Percentiles rank a stretch among this genome's conserved stretches.
Conservation (phyloP, 2,888 invertebrate species). For the Dasysyrphus albostriatus region DNA sequence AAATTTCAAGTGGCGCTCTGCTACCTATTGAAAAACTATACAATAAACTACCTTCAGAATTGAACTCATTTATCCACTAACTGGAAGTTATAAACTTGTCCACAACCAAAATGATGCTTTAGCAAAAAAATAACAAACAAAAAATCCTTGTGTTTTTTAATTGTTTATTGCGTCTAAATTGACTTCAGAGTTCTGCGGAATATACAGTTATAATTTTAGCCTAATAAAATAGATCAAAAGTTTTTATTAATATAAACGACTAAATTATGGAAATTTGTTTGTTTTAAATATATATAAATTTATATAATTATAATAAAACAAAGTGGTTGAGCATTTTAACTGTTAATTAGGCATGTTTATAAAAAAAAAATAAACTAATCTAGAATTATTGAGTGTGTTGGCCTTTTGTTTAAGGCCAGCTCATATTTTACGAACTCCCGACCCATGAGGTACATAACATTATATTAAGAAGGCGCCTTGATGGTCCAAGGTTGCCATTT, state of each 20-base stretch:
- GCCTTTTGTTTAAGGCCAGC: neutral
- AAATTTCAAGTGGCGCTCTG: too few species aligned
- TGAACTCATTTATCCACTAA: too few species aligned
- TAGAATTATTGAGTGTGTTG: neutral
- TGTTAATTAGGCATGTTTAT: neutral
- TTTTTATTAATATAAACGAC: slow-evolving; percentile 3
- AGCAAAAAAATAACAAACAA: too few species aligned
- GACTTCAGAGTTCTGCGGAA: neutral
- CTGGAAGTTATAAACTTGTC: too few species aligned
- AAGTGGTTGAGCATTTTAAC: neutral
- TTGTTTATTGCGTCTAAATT: neutral
- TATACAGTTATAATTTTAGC: slow-evolving; percentile 11
- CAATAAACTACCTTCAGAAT: too few species aligned
- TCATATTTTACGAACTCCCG: neutral
- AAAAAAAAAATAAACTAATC: neutral
- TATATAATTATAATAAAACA: too few species aligned
- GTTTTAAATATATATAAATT: neutral
- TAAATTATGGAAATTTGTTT: slow-evolving; percentile 12
- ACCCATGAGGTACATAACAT: neutral
- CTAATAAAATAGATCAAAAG: neutral
- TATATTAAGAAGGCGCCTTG: neutral
- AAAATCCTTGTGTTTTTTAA: neutral
- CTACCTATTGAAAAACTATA: too few species aligned
- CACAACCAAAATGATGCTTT: too few species aligned
- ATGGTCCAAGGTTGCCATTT: neutral